Conservation (phyloP, 1,140 invertebrate species). For the Rhopalosiphum maidis region DNA sequence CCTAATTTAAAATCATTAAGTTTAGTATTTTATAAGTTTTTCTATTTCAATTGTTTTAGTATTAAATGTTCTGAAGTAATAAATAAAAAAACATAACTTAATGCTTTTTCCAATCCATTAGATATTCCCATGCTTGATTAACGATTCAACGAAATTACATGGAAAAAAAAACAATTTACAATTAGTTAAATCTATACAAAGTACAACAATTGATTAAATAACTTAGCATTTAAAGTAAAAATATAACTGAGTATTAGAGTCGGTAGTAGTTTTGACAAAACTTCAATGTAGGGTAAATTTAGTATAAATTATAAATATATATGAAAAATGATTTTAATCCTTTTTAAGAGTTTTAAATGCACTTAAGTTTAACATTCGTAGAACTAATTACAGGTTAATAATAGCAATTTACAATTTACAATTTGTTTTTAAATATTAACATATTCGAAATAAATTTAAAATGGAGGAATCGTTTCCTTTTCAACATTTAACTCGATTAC, state of each 20-base stretch:
- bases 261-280: not conserved
- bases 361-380: not conserved
- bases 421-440: not conserved
- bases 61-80: not conserved
- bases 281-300: not conserved
- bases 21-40: conserved; percentile 1
- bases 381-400: not conserved
- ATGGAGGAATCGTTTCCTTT: no score
- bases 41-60: not conserved
- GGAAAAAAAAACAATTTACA: not conserved
- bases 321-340: not conserved
- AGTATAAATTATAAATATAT: not conserved
- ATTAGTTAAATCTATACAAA: conserved; percentile 2
- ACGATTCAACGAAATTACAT: not conserved
- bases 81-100: conserved; percentile 15
- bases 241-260: not conserved
- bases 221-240: not conserved
- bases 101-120: not conserved
- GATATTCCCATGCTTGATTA: not conserved
- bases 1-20: not conserved
- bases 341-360: not conserved
- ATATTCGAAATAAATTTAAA: not conserved
- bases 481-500: no score
- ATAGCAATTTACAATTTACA: not conserved
- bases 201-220: not conserved